Evolutionary conservation across 2,888 invertebrate species (phyloP).

Genomic region (Chirona hameri): DNA sequence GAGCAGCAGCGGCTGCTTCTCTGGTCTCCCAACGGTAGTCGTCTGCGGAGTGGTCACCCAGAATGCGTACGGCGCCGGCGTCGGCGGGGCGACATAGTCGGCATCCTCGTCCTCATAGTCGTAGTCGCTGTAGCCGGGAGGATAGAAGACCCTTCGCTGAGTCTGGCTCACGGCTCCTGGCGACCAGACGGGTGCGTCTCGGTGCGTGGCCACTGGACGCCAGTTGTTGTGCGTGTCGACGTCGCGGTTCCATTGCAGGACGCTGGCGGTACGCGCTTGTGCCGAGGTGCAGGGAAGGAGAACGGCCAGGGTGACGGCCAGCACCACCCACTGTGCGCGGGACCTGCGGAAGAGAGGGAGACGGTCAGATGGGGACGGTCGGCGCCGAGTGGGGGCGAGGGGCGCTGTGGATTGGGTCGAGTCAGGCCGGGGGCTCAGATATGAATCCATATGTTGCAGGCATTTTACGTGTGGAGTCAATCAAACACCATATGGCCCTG

Average conservation of each 20-base stretch:
- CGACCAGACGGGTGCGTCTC: neutral
- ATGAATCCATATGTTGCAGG: too few species aligned
- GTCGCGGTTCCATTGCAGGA: constrained; percentile 24
- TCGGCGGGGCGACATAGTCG: neutral
- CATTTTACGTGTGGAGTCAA: too few species aligned
- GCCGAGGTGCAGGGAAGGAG: neutral
- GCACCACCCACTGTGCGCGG: neutral
- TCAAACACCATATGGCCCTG: too few species aligned
- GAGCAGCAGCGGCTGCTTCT: constrained; percentile 30
- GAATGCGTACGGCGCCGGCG: neutral
- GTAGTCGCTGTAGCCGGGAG: neutral
- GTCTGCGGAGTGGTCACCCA: neutral
- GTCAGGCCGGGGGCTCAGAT: too few species aligned
- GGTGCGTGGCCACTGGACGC: constrained; percentile 1
- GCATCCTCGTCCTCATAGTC: neutral
- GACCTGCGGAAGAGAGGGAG: neutral
- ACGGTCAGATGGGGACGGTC: neutral
- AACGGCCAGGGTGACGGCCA: neutral
- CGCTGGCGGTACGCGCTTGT: constrained; percentile 11
- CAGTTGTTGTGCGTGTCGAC: neutral
- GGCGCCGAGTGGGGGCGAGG: neutral
- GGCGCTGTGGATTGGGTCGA: neutral
- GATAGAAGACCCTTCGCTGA: neutral
- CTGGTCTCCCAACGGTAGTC: neutral
- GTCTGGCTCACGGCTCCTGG: neutral